Evolutionary conservation across 2,113 vertebrate species (phyloP).

Genomic region (Neopipo cinnamomea): DNA sequence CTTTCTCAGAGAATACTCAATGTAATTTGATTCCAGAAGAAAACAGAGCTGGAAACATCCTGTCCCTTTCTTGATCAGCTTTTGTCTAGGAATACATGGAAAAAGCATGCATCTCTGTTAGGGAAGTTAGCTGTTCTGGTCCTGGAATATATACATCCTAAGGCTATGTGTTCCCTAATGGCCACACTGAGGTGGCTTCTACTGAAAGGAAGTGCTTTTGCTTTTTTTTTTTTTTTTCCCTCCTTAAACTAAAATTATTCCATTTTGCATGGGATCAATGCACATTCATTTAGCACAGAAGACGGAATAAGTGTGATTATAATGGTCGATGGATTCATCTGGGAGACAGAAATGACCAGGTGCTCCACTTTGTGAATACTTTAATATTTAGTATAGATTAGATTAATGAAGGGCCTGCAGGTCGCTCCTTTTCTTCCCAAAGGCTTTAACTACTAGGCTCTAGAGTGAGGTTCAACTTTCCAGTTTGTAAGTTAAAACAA

Average conservation of each 20-base stretch:
- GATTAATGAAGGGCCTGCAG: background rate
- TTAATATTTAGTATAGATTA: slow-evolving; percentile 18
- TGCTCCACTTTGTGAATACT: background rate
- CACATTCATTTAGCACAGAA: background rate
- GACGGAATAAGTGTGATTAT: background rate
- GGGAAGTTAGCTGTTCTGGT: background rate
- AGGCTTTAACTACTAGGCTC: background rate
- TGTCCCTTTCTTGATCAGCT: background rate
- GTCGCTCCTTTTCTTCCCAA: background rate
- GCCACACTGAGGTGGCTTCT: background rate
- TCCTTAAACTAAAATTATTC: background rate
- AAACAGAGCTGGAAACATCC: background rate
- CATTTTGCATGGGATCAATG: background rate
- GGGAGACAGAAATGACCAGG: background rate
- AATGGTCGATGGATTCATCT: background rate
- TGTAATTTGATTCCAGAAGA: background rate
- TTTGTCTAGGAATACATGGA: background rate
- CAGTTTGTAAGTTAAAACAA: background rate
- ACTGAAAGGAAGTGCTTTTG: background rate
- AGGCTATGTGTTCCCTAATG: background rate
- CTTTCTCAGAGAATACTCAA: background rate
- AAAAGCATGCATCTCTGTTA: background rate
- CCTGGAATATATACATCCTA: background rate
- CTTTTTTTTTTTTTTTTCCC: background rate
- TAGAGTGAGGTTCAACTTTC: background rate